Percentiles rank a stretch among this genome's conserved stretches.
These are phyloP conservation scores for Acipenser oxyrinchus DNA, from an alignment of 2,797 vertebrate species.

Conservation along the genomic window DNA sequence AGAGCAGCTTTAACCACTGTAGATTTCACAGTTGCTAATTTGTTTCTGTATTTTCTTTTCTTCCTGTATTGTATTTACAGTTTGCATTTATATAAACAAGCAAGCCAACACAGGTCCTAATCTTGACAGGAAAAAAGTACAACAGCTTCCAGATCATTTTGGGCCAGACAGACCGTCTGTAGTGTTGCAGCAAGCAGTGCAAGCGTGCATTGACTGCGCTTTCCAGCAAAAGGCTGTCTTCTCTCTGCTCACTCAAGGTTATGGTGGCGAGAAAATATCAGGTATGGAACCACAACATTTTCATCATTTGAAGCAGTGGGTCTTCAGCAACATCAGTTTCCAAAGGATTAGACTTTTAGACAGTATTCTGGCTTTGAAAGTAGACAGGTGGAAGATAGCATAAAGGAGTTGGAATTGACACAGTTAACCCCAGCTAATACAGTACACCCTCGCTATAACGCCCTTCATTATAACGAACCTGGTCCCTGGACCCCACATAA, in stretches of 20 bases:
- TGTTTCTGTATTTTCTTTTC: conserved; percentile 19
- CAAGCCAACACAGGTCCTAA: conserved; percentile 44
- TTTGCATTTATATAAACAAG: neutral
- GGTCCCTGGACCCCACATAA: too few species aligned
- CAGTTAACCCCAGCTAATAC: too few species aligned
- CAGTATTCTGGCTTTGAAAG: too few species aligned
- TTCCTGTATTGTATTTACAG: conserved; percentile 17
- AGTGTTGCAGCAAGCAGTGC: conserved; percentile 87
- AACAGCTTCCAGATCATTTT: conserved; percentile 87
- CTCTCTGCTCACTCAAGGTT: conserved; percentile 89
- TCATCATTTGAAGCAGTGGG: conserved; percentile 3
- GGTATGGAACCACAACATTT: conserved; percentile 58
- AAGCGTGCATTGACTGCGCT: conserved; percentile 92
- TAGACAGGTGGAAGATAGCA: too few species aligned
- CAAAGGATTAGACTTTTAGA: too few species aligned
- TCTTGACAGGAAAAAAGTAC: conserved; percentile 61
- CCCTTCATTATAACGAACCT: too few species aligned
- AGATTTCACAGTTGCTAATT: conserved; percentile 18
- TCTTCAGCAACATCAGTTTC: neutral
- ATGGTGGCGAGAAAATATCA: conserved; percentile 85
- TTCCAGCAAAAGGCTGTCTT: conserved; percentile 90
- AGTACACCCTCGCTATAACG: too few species aligned
- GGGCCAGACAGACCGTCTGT: conserved; percentile 79
- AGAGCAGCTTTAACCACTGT: neutral
- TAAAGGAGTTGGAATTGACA: too few species aligned